Evolutionary conservation across 2,113 vertebrate species (phyloP), one percentile per base, ranked within the genome.

Genomic region (Periophthalmodon schlosseri): DNA sequence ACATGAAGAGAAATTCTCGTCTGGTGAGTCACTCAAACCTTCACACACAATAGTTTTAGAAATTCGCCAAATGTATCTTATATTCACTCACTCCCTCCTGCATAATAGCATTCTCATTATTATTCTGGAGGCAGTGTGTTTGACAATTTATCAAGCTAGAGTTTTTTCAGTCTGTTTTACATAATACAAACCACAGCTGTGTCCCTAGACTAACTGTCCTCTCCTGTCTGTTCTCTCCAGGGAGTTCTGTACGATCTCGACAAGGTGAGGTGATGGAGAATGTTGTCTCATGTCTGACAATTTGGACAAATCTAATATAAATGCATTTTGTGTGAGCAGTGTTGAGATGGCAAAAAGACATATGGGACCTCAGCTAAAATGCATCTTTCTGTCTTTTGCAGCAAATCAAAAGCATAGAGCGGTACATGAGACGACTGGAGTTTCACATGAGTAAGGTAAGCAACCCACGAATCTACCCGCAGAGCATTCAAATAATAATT

Each of bases 391-490:
- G 16, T 82, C 57, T 76, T 73, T 89, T 90, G 23, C 91, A 99
- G 98, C 98, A 99, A 99, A 99, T 99, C 83, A 99, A 99, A 95
- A 93, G 94, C 0, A 97, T 97, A 0, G 98, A 99, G 84, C 91
- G 98, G 79, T 99, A 98, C 88, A 96, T 98, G 94, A 94, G 98
- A 75, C 96, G 96, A 63, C 94, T 99, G 90, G 98, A 99, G 92
- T 99, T 99, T 87, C 98, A 99, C 91, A 98, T 99, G 50, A 99
- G 98, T 89, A 98, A 99, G 97, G 98, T 99, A 95, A 93, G 74
- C 73, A 4, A 33, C 20, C 10, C 0, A n/a, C 4, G 49, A 63
- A 13, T 34, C 60, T 9, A 60, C 14, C 28, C 1, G 15, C 24
- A 28, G 60, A 63, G 7, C 6, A 7, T 60, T 28, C 21, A 28